Evolutionary conservation across 2,113 vertebrate genomes (phyloP).

Genomic region (Pagrus major): DNA sequence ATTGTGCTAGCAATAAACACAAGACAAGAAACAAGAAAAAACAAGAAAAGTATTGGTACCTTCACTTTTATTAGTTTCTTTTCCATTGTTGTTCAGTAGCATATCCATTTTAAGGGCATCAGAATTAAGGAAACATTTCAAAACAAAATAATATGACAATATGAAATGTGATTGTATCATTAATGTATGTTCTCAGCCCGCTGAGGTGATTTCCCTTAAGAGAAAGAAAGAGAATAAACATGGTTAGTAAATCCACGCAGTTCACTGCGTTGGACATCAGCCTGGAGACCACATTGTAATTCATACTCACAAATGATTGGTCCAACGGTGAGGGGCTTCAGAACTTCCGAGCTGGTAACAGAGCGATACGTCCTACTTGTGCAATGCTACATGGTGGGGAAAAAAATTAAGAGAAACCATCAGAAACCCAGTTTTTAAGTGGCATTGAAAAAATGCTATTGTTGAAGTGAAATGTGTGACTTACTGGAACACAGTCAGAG

Average conservation of each 20-base stretch:
- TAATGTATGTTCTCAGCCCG: slow-evolving; percentile 15
- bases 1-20: neutral
- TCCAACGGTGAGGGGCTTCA: slow-evolving; percentile 49
- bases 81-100: neutral
- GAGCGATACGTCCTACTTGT: slow-evolving; percentile 46
- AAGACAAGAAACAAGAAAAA: no score
- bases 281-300: neutral
- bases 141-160: neutral
- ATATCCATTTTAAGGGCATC: neutral
- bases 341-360: slow-evolving; percentile 30
- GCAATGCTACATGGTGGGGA: slow-evolving; percentile 38
- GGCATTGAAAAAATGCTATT: neutral
- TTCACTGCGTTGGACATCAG: neutral
- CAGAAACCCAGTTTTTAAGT: neutral
- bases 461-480: slow-evolving; percentile 14
- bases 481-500: slow-evolving; percentile 54
- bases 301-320: slow-evolving; percentile 69
- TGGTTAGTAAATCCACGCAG: neutral
- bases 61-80: neutral
- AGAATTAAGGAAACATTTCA: neutral
- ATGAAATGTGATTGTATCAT: neutral
- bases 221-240: slow-evolving; percentile 19
- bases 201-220: slow-evolving; percentile 39
- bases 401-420: neutral
- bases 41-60: neutral